Percentiles rank a stretch among this genome's conserved stretches.
These are phyloP conservation scores for Phainopepla nitens DNA, from an alignment of 2,113 vertebrate species.

Conservation along the genomic window DNA sequence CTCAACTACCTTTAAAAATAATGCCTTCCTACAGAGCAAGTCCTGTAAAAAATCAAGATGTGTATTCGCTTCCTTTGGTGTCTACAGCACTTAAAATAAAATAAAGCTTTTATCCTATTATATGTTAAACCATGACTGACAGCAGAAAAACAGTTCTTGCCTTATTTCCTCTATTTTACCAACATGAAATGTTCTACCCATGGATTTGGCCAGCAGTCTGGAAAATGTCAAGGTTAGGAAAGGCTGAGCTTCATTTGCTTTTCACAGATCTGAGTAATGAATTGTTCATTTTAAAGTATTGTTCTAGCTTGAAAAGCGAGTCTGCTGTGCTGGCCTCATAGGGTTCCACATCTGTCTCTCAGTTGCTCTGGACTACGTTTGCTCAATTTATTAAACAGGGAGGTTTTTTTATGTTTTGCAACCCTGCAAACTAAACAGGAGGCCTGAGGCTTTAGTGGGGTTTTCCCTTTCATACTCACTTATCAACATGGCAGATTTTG, in stretches of 20 bases:
- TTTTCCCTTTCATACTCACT: not conserved
- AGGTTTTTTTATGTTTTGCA: not conserved
- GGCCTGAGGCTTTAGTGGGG: not conserved
- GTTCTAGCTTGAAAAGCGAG: constrained; percentile 15
- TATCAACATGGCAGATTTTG: not conserved
- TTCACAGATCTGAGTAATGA: constrained; percentile 22
- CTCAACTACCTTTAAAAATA: not conserved
- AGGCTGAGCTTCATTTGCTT: constrained; percentile 54
- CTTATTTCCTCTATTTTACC: not conserved
- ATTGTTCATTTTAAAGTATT: constrained; percentile 60
- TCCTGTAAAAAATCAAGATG: not conserved
- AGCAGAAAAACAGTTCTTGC: not conserved
- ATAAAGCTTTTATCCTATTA: not conserved
- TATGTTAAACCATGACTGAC: not conserved
- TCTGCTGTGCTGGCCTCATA: not conserved
- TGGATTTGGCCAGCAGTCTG: constrained; percentile 54
- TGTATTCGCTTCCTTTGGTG: not conserved
- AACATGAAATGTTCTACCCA: not conserved
- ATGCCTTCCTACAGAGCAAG: not conserved
- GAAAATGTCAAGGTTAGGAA: constrained; percentile 63
- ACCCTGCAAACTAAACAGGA: not conserved
- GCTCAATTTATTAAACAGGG: not conserved
- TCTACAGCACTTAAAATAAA: not conserved
- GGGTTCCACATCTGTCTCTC: constrained; percentile 43
- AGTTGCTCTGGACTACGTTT: not conserved